Base-by-base conservation (phyloP, 2,797 vertebrate genomes). In the Lophotriccus pileatus region DNA sequence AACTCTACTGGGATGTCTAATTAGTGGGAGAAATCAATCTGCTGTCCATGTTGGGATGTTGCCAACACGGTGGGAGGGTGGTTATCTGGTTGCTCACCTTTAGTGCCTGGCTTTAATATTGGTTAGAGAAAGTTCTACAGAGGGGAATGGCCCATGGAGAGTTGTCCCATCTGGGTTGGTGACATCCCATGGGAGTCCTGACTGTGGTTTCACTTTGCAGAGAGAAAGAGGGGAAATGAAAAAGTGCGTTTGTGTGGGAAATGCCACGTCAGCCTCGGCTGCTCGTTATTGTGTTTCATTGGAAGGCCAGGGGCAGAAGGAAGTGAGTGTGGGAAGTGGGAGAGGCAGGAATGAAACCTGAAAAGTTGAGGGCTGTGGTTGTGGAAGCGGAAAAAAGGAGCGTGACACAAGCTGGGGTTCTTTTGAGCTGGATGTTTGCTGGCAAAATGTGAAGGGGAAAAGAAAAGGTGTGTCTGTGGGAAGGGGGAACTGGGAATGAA, bases 11-110 rank as follows among this genome's bases (percentile, higher is more conserved):
- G 47, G n/a, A 34, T 67, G 36, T 24, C 18, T 59, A 18, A 28
- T 70, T 14, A 27, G 44, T 6, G 5, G 23, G n/a, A 64, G 21
- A 44, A 77, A 49, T n/a, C 20, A 20, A 7, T 20, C 18, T 83
- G 22, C 23, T 89, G 11, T 14, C 30, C 30, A 8, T 21, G 36
- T 23, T 58, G 78, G 60, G 68, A 21, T 50, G 52, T 14, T 62
- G 44, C 27, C 1, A 13, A 0, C 2, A 0, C 4, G n/a, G 32
- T 4, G 6, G 15, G 34, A 58, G 4, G 15, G 7, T 27, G 43
- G 10, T 14, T 7, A 4, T 44, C 30, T 63, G 15, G 14, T 25
- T 30, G 41, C 60, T 28, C 37, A 19, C 30, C 19, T 76, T 50
- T 4, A 34, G 36, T 28, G 17, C 22, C 36, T 20, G 15, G 10